phyloP scores from a whole-genome alignment of 2,888 invertebrate species.

The Drosophila planitibia region DNA sequence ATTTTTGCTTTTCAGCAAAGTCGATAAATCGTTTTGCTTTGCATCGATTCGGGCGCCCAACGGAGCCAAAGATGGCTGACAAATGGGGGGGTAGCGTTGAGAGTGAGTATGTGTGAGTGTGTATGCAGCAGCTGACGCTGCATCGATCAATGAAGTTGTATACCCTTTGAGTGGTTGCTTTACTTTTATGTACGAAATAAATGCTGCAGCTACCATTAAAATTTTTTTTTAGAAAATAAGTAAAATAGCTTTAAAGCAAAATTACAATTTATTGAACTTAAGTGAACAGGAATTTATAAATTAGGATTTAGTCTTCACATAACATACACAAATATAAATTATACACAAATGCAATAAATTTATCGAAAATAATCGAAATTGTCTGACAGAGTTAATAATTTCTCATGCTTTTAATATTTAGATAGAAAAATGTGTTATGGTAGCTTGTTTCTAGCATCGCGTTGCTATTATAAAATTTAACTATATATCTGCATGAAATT shows the following conservation, averaged over 20 bases:
- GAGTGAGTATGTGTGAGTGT: background rate
- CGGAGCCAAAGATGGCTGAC: background rate
- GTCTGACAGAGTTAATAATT: background rate
- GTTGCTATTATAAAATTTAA: background rate
- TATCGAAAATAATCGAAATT: background rate
- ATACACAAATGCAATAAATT: background rate
- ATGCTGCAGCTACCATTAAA: background rate
- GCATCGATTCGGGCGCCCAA: conserved; percentile 14
- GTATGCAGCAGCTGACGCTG: conserved; percentile 35
- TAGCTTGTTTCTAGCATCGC: background rate
- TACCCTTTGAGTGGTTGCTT: background rate
- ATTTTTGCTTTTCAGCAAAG: conserved; percentile 55
- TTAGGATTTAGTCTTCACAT: background rate
- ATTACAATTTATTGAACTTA: background rate
- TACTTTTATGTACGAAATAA: background rate
- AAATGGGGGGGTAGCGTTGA: background rate
- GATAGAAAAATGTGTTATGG: background rate
- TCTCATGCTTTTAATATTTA: background rate
- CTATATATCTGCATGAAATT: no score
- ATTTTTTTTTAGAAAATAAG: background rate
- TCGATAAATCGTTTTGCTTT: conserved; percentile 56
- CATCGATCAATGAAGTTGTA: conserved; percentile 23
- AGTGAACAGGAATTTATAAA: background rate
- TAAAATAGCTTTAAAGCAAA: background rate
- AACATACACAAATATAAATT: background rate